Evolutionary conservation across 2,113 vertebrate species (phyloP).

Genomic region (Chlamydotis undulata): DNA sequence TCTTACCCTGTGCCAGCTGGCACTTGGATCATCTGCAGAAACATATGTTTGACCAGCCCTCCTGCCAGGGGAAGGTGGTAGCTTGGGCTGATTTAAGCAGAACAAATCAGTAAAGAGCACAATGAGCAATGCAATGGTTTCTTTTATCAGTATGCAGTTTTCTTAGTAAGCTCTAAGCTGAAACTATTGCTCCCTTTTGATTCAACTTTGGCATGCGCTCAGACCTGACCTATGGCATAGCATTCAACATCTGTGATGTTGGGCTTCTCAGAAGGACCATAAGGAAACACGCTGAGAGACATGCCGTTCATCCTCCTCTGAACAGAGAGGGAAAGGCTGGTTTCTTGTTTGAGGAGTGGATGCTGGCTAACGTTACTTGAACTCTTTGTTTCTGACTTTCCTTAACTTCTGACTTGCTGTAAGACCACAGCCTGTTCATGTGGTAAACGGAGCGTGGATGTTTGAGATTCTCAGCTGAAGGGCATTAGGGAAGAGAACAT

Average conservation of each 20-base stretch:
- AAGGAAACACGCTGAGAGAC: not conserved
- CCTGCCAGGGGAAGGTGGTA: not conserved
- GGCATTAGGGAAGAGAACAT: slow-evolving; percentile 1
- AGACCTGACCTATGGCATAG: not conserved
- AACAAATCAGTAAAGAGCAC: not conserved
- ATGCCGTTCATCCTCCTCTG: not conserved
- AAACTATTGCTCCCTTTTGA: not conserved
- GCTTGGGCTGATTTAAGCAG: not conserved
- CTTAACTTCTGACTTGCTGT: not conserved
- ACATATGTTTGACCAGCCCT: slow-evolving; percentile 32
- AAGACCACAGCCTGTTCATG: not conserved
- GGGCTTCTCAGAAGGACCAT: not conserved
- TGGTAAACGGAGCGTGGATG: not conserved
- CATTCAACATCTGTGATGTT: not conserved
- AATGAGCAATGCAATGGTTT: not conserved
- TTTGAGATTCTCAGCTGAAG: not conserved
- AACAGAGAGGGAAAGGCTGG: not conserved
- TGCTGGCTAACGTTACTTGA: not conserved
- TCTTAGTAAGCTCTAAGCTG: not conserved
- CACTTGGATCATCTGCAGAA: not conserved
- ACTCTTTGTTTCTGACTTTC: not conserved
- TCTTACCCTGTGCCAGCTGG: slow-evolving; percentile 17
- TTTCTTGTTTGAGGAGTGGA: not conserved
- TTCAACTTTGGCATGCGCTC: not conserved
- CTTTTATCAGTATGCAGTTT: not conserved